phyloP scores from a whole-genome alignment of 2,888 invertebrate genomes.

The Lepetodrilus schrolli region DNA sequence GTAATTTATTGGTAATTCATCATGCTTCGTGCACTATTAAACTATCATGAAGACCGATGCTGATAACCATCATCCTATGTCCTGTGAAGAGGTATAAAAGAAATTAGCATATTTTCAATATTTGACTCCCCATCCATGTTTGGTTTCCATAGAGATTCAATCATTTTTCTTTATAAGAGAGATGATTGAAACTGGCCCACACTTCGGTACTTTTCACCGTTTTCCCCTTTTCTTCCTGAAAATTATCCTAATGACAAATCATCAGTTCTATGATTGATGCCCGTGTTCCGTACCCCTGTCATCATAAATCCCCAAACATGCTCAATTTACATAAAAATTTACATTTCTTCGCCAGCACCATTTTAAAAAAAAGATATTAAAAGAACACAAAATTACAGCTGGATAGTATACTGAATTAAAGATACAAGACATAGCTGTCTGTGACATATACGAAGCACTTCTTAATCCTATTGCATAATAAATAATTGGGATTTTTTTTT shows the following conservation, averaged over 20 bases:
- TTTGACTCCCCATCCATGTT: neutral
- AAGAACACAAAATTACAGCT: neutral
- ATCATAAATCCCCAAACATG: neutral
- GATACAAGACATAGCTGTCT: neutral
- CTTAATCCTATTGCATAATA: neutral
- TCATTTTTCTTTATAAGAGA: neutral
- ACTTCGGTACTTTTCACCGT: too few relatives aligned
- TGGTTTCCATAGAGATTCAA: neutral
- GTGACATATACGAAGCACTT: neutral
- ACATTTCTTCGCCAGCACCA: constrained; percentile 9
- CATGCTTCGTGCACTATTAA: neutral
- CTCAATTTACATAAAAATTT: constrained; percentile 1
- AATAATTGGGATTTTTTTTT: neutral
- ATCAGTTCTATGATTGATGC: constrained; percentile 10
- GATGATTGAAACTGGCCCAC: too few relatives aligned
- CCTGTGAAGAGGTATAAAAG: neutral
- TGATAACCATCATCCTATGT: neutral
- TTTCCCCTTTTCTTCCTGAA: too few relatives aligned
- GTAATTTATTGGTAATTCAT: neutral
- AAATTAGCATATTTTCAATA: constrained; percentile 22
- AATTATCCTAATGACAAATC: neutral
- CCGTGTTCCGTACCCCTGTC: neutral
- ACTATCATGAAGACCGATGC: neutral
- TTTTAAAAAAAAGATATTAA: neutral
- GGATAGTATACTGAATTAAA: neutral